Percentiles rank a stretch among this genome's conserved stretches.
phyloP scores from a whole-genome alignment of 92 coral and sea anemone species.

The Plumapathes pennacea region DNA sequence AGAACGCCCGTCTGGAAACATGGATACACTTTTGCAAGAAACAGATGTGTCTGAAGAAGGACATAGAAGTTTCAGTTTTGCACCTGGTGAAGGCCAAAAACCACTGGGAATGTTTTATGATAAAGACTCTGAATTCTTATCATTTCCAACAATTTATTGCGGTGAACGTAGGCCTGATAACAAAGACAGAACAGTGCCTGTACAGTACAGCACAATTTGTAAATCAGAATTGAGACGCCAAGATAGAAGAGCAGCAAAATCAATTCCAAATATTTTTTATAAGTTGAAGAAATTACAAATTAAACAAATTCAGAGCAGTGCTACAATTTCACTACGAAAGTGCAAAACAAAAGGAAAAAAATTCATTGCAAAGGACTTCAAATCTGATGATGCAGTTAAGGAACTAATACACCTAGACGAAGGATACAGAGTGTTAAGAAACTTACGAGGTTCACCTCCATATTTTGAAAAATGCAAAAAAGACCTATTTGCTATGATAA shows the following conservation, averaged over 20 bases:
- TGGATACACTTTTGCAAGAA: too few species aligned
- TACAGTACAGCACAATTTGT: constrained; percentile 35
- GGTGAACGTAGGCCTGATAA: constrained; percentile 37
- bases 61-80: constrained; percentile 20
- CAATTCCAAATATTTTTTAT: constrained; percentile 51
- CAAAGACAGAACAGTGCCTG: constrained; percentile 25
- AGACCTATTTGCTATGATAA: constrained; percentile 36
- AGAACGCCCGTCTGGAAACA: too few species aligned
- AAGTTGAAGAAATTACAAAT: constrained; percentile 50
- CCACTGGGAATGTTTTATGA: constrained; percentile 57
- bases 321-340: constrained; percentile 26
- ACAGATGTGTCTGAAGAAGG: constrained; percentile 17
- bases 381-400: constrained; percentile 44
- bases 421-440: constrained; percentile 55
- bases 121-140: constrained; percentile 50
- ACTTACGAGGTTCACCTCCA: constrained; percentile 53
- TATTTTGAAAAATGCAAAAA: constrained; percentile 34
- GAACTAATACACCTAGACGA: constrained; percentile 48
- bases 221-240: constrained; percentile 45
- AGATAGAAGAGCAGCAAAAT: constrained; percentile 55
- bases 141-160: constrained; percentile 62
- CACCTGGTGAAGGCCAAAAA: constrained; percentile 42
- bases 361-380: constrained; percentile 49
- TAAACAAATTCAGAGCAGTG: constrained; percentile 44
- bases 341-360: constrained; percentile 55